phyloP scores from a whole-genome alignment of 2,113 vertebrate species.

The Catharus minimus region DNA sequence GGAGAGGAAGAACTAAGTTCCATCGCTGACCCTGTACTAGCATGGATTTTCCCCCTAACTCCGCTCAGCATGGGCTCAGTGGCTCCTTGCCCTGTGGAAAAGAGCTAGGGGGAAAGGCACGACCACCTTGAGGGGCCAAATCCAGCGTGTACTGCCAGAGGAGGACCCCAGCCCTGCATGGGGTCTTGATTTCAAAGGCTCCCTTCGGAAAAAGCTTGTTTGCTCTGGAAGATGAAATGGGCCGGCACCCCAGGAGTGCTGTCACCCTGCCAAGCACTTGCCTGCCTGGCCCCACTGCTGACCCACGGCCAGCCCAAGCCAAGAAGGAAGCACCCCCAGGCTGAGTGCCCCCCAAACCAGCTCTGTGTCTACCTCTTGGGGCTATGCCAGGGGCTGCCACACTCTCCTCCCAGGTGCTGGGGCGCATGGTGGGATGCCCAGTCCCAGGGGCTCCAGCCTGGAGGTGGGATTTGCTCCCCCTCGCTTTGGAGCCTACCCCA shows the following conservation, averaged over 20 bases:
- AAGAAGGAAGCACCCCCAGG: background rate
- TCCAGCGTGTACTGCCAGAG: background rate
- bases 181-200: conserved; percentile 6
- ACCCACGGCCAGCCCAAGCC: background rate
- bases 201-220: background rate
- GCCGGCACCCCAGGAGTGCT: background rate
- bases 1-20: background rate
- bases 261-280: background rate
- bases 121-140: background rate
- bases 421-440: rapidly evolving
- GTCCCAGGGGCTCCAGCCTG: background rate
- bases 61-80: background rate
- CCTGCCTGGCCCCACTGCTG: background rate
- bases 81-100: background rate
- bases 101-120: background rate
- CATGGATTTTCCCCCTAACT: background rate
- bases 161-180: background rate
- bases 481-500: background rate
- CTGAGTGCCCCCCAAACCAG: rapidly evolving
- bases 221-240: conserved; percentile 30
- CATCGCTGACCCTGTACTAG: background rate
- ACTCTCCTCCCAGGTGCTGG: rapidly evolving
- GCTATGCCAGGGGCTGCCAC: background rate
- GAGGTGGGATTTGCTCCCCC: background rate
- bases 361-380: background rate